phyloP scores from a whole-genome alignment of 2,113 vertebrate genomes.

The Sclerurus mexicanus region DNA sequence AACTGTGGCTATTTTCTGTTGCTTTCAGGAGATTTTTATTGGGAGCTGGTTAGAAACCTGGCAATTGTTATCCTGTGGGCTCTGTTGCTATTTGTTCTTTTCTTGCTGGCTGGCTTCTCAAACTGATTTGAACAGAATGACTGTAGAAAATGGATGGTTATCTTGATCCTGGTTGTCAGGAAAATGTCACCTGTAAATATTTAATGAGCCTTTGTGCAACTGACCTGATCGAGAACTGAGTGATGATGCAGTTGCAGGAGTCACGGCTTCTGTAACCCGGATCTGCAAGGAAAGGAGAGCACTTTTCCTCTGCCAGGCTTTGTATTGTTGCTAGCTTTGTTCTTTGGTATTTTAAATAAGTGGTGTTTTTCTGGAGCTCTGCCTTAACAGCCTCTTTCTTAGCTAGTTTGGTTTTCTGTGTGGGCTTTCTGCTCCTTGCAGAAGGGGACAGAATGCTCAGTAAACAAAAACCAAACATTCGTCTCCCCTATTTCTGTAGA shows the following conservation, averaged over 20 bases:
- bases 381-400: background rate
- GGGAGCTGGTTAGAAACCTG: background rate
- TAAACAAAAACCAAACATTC: background rate
- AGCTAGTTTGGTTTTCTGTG: background rate
- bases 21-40: background rate
- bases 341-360: background rate
- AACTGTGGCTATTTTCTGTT: background rate
- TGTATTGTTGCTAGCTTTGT: background rate
- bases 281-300: background rate
- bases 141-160: conserved; percentile 9
- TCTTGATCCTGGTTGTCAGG: conserved; percentile 40
- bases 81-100: conserved; percentile 8
- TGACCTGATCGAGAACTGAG: background rate
- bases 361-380: background rate
- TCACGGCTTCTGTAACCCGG: background rate
- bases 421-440: background rate
- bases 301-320: background rate
- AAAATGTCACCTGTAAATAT: conserved; percentile 59
- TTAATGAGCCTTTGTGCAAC: conserved; percentile 56
- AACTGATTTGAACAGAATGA: background rate
- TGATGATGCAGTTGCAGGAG: background rate
- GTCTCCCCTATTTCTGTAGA: background rate
- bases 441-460: background rate
- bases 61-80: background rate
- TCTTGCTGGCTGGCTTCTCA: conserved; percentile 1